Percentiles rank a stretch among this genome's conserved stretches.
Evolutionary conservation across 1,140 invertebrate genomes (phyloP).

Genomic region (Phymorhynchus buccinoides): DNA sequence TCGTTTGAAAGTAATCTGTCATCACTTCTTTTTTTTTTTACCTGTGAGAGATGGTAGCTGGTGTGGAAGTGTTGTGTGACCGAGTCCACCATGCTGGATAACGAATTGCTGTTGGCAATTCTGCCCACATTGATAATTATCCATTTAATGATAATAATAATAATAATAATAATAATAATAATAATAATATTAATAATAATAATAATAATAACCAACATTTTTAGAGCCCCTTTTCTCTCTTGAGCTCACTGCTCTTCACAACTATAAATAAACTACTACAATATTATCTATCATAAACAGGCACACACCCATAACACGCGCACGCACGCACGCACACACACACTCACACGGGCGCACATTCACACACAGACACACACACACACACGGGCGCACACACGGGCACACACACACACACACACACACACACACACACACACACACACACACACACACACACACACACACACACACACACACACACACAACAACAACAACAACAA

Average conservation of each 20-base stretch:
- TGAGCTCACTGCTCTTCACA: too few species aligned
- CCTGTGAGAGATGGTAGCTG: conserved; percentile 24
- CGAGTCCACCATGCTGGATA: background rate
- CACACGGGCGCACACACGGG: background rate
- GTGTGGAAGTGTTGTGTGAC: conserved; percentile 28
- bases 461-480: background rate
- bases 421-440: conserved; percentile 25
- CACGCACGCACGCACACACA: conserved; percentile 17
- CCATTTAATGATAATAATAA: too few species aligned
- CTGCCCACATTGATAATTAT: background rate
- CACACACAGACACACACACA: conserved; percentile 4
- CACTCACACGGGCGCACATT: background rate
- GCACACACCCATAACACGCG: too few species aligned
- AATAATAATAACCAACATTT: too few species aligned
- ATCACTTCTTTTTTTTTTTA: background rate
- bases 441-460: conserved; percentile 25
- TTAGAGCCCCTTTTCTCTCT: too few species aligned
- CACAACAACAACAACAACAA: too few species aligned
- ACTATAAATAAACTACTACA: too few species aligned
- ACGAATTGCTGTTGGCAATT: too few species aligned
- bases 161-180: too few species aligned
- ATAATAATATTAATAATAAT: background rate
- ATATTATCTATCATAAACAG: too few species aligned
- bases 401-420: conserved; percentile 23
- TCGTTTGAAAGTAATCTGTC: background rate